Evolutionary conservation across 2,113 vertebrate genomes (phyloP), one percentile per base, ranked within the genome.

Genomic region (Trematocara marginatum): DNA sequence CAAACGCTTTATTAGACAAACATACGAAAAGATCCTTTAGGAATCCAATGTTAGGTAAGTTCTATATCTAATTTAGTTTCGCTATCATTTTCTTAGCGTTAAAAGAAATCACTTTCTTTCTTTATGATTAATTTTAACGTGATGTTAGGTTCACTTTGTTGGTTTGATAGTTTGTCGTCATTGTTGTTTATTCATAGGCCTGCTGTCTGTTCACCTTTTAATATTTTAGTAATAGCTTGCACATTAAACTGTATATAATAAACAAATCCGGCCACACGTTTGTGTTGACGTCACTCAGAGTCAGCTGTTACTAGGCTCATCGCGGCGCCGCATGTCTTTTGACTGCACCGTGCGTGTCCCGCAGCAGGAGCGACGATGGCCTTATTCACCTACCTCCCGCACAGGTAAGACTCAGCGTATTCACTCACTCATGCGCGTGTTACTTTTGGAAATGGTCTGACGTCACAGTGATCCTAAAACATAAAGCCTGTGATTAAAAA

Each of bases 401-500:
- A 66, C 61, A 66, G 61, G 61, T 66, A 66, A 66, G 35, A 38
- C 61, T 38, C 6, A 4, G 59, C 1, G 59, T 64, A 11, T 38
- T 64, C 34, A 64, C 6, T 64, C 59, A 38, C 4, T 20, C 6
- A 18, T 34, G 29, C 29, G 5, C 15, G 8, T 20, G 34, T 38
- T 64, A 1, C 34, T 12, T 64, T 64, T 64, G 59, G 59, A n/a
- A n/a, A n/a, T n/a, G 59, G 31, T 64, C 9, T 35, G 59, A 64
- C 59, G 1, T 38, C 18, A 38, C 31, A 64, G 59, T 38, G 59
- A 35, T 0, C 0, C 59, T 64, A 0, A 64, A 64, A 20, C 59
- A 64, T 38, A 18, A 64, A 64, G 59, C 4, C 59, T 64, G 59
- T 64, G 0, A 12, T 38, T 64, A 64, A 38, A 64, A 64, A 64